Conservation (phyloP, 2,797 vertebrate species). For the Salmo trutta region DNA sequence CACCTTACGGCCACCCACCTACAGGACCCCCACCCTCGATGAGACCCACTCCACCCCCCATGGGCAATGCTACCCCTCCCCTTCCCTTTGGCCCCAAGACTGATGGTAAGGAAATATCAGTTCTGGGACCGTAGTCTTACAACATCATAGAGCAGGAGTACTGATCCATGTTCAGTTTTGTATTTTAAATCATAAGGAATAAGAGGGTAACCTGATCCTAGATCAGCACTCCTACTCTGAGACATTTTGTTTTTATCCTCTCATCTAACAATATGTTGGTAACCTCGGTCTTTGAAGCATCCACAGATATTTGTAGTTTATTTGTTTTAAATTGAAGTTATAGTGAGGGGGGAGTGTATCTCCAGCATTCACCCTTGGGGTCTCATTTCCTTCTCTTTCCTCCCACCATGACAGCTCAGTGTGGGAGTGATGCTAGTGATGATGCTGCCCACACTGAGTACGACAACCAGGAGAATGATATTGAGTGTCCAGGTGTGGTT, state of each 20-base stretch:
- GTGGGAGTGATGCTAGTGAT: constrained; percentile 52
- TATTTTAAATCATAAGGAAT: no score
- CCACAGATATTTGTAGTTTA: not conserved
- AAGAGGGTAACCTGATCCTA: no score
- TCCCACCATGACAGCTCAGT: constrained; percentile 66
- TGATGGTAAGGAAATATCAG: constrained; percentile 73
- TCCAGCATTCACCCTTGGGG: constrained; percentile 12
- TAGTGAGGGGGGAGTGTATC: not conserved
- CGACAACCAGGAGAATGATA: constrained; percentile 65
- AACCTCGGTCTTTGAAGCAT: not conserved
- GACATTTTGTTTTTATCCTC: not conserved
- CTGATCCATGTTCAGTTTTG: no score
- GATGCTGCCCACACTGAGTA: constrained; percentile 67
- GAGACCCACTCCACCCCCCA: constrained; percentile 62
- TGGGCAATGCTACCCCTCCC: constrained; percentile 66
- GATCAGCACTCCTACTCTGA: no score
- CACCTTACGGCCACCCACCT: constrained; percentile 70
- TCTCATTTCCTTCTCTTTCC: constrained; percentile 47
- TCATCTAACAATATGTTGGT: not conserved
- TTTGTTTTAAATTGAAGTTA: not conserved
- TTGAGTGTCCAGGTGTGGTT: constrained; percentile 79
- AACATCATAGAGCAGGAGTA: no score
- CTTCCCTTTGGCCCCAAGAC: constrained; percentile 58
- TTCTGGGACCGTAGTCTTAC: not conserved
- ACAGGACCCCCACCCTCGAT: constrained; percentile 65